Base-by-base conservation (phyloP, 2,888 invertebrate genomes). In the Oeneis ivallda region DNA sequence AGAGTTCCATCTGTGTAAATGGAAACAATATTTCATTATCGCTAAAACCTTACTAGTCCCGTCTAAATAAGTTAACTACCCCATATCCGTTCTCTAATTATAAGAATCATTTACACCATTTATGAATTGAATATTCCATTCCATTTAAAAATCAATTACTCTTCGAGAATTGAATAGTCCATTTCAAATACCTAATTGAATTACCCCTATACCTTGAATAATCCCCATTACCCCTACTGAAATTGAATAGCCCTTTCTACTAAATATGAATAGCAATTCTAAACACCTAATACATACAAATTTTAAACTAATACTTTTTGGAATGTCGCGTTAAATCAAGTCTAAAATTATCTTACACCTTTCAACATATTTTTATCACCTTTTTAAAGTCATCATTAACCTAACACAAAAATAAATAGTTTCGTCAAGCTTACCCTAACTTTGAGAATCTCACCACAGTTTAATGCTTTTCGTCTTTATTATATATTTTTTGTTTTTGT, bases 291-390 rank as follows among this genome's bases (percentile, higher is more conserved):
- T 39, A 49, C 47, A 37, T 49, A 47, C 26, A 15, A 54, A 15
- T 41, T 34, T 34, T 49, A 34, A 37, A 60, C 37, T 50, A 62
- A 53, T 34, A 62, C 62, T 54, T 45, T 62, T 54, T 62, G 62
- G 62, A 62, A 62, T 62, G 56, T 47, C 37, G 56, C 54, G 15
- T 62, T 41, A 39, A 41, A 52, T 54, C 41, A 13, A 62, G 52
- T 34, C 52, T 47, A 53, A 8, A 11, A 52, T 45, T 53, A 26
- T 60, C 15, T 47, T 8, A 37, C 32, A 49, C 56, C 39, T 61
- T 41, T 37, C 13, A 43, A 47, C 45, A 43, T 9, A 47, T 15
- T 34, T 17, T 58, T n/a, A 58, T 58, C 15, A 58, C n/a, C 32
- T 17, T 17, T 17, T 17, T 15, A 15, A 54, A 8, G 26, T 58